These are phyloP conservation scores for Natrix natrix DNA, from an alignment of 2,797 vertebrate species.

Conservation along the genomic window DNA sequence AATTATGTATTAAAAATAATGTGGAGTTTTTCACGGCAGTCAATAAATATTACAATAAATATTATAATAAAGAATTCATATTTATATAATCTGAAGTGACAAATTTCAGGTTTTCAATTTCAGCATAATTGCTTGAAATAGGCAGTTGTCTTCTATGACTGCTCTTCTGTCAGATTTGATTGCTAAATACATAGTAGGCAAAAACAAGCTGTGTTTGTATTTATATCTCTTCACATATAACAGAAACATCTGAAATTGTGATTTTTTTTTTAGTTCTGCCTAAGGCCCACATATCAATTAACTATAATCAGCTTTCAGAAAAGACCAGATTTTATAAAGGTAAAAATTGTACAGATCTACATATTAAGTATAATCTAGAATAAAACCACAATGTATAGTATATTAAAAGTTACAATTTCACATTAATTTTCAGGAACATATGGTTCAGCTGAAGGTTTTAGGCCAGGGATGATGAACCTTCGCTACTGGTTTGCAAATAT, in stretches of 20 bases:
- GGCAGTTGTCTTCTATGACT: conserved; percentile 8
- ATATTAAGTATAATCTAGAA: neutral
- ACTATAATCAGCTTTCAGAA: conserved; percentile 15
- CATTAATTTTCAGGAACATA: neutral
- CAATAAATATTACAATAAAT: conserved; percentile 2
- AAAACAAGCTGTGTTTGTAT: neutral
- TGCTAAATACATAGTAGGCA: conserved; percentile 19
- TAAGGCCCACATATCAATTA: neutral
- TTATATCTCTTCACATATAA: neutral
- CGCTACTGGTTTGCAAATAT: too few species aligned
- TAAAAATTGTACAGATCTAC: conserved; percentile 5
- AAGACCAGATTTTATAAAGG: conserved; percentile 29
- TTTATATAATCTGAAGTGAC: neutral
- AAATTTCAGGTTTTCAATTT: neutral
- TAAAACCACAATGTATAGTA: conserved; percentile 7
- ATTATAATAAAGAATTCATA: conserved; percentile 18
- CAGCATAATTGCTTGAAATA: conserved; percentile 3
- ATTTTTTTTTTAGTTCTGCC: neutral
- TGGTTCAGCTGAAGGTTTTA: neutral
- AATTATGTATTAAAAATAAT: neutral
- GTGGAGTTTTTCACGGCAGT: neutral
- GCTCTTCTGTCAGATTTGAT: conserved; percentile 21
- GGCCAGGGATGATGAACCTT: too few species aligned
- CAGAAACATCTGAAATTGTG: neutral
- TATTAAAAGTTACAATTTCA: neutral